Evolutionary conservation across 2,797 vertebrate species (phyloP).

Genomic region (Coregonus sp.): DNA sequence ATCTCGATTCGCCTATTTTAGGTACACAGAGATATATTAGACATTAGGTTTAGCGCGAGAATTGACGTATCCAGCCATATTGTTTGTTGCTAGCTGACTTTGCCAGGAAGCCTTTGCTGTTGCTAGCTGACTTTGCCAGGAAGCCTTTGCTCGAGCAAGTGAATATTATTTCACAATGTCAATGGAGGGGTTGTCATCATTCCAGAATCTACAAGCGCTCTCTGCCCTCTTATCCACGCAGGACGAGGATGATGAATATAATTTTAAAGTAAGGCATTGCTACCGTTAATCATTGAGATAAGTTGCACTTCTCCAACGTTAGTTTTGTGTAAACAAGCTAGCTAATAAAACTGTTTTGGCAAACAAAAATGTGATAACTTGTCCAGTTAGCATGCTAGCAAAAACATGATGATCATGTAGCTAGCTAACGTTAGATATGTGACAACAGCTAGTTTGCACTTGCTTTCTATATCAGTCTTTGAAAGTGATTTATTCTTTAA

Average conservation of each 20-base stretch:
- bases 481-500: too few relatives aligned
- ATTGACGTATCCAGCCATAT: not conserved
- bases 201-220: slow-evolving; percentile 60
- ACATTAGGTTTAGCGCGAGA: not conserved
- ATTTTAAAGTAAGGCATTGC: slow-evolving; percentile 48
- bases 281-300: not conserved
- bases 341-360: too few relatives aligned
- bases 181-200: slow-evolving; percentile 62
- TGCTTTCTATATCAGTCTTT: too few relatives aligned
- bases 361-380: too few relatives aligned
- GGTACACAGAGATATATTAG: not conserved
- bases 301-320: too few relatives aligned
- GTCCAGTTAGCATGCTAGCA: too few relatives aligned
- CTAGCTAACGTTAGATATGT: too few relatives aligned
- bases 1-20: not conserved
- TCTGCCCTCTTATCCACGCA: slow-evolving; percentile 59
- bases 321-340: too few relatives aligned
- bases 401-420: too few relatives aligned
- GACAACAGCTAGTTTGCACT: too few relatives aligned
- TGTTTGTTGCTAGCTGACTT: not conserved
- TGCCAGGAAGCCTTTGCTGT: too few relatives aligned
- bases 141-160: too few relatives aligned
- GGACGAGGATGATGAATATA: slow-evolving; percentile 48
- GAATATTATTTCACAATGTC: not conserved
- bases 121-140: not conserved